phyloP scores from a whole-genome alignment of 2,797 vertebrate species.

The Silurus lanzhouensis region DNA sequence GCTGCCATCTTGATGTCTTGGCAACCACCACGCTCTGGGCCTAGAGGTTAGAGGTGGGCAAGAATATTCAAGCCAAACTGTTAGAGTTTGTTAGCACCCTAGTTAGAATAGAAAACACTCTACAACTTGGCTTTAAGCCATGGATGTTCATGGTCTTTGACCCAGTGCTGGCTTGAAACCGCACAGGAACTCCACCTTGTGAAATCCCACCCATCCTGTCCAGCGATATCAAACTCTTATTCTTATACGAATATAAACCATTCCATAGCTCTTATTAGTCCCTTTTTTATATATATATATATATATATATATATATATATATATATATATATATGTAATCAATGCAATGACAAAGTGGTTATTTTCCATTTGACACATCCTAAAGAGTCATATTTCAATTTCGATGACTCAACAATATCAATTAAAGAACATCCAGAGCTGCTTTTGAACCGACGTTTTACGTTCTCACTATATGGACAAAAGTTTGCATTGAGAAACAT shows the following conservation, averaged over 20 bases:
- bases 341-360: neutral
- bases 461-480: too few relatives aligned
- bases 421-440: neutral
- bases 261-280: neutral
- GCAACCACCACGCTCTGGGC: constrained; percentile 74
- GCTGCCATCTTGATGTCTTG: constrained; percentile 79
- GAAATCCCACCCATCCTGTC: constrained; percentile 20
- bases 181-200: neutral
- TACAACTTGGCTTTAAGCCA: neutral
- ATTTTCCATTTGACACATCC: neutral
- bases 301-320: too few relatives aligned
- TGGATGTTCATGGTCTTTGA: neutral
- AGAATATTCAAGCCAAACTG: constrained; percentile 63
- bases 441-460: neutral
- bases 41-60: constrained; percentile 69
- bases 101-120: neutral
- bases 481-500: too few relatives aligned
- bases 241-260: neutral
- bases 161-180: neutral
- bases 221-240: neutral
- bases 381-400: neutral
- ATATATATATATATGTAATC: too few relatives aligned
- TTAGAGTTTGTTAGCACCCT: constrained; percentile 1
- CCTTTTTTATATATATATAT: too few relatives aligned
- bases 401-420: neutral